A percentile compares a stretch with the other conserved stretches of the same genome.
phyloP scores from a whole-genome alignment of 2,797 vertebrate genomes.

The Leucoraja ocellata region DNA sequence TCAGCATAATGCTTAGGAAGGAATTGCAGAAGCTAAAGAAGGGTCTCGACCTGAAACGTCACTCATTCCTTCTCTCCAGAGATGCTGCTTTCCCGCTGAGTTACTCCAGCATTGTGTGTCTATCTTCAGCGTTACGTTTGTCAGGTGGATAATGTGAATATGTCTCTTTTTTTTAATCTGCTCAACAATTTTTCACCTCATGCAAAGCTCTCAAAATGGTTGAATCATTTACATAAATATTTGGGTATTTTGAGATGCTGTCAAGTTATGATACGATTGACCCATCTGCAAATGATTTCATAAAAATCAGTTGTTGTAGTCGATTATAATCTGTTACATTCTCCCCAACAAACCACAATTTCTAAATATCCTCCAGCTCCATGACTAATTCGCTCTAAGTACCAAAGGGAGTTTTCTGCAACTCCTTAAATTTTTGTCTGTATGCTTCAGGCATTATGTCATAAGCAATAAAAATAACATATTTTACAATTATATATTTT shows the following conservation, averaged over 20 bases:
- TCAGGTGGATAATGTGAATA: neutral
- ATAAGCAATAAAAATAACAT: constrained; percentile 33
- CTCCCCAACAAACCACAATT: constrained; percentile 26
- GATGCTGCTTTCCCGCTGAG: no score
- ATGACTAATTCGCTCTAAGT: constrained; percentile 31
- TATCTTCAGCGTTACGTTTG: neutral
- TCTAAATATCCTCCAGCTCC: constrained; percentile 30
- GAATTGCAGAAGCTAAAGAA: no score
- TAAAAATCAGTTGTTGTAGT: constrained; percentile 27
- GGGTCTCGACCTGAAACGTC: no score
- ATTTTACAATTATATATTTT: constrained; percentile 12
- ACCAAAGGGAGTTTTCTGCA: constrained; percentile 31
- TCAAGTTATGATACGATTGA: neutral
- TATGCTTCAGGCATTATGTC: constrained; percentile 32
- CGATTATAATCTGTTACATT: constrained; percentile 35
- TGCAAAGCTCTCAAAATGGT: neutral
- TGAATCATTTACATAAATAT: constrained; percentile 4
- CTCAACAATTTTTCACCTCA: neutral
- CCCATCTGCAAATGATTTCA: constrained; percentile 28
- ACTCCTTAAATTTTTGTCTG: constrained; percentile 27
- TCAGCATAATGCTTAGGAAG: neutral
- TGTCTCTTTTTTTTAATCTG: neutral
- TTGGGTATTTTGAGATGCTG: neutral
- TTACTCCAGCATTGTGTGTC: no score
- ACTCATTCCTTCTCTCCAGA: no score